Evolutionary conservation across 1,140 invertebrate species (phyloP).

Genomic region (Eciton burchellii): DNA sequence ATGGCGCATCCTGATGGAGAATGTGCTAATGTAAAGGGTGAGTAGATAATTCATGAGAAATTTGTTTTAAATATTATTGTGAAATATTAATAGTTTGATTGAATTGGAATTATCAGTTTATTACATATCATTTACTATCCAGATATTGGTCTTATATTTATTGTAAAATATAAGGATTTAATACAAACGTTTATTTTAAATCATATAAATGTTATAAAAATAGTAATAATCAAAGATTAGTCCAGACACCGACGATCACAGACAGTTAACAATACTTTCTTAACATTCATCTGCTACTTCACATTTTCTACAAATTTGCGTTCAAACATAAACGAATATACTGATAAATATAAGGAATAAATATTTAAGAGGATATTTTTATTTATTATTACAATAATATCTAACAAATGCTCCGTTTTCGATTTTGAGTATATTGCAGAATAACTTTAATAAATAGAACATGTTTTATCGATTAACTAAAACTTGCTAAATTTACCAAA

Average conservation of each 20-base stretch:
- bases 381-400: not conserved
- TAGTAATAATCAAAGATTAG: slow-evolving; percentile 58
- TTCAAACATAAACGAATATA: slow-evolving; percentile 30
- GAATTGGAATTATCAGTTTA: not conserved
- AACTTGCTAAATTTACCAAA: not conserved
- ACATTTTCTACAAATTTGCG: slow-evolving; percentile 1
- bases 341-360: slow-evolving; percentile 9
- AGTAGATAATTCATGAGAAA: slow-evolving; percentile 31
- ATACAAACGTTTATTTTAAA: slow-evolving; percentile 64
- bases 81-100: not conserved
- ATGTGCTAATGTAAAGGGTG: slow-evolving; percentile 93
- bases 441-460: slow-evolving; percentile 20
- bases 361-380: not conserved
- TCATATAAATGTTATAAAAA: slow-evolving; percentile 70
- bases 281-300: slow-evolving; percentile 8
- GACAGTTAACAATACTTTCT: slow-evolving; percentile 45
- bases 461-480: not conserved
- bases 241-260: slow-evolving; percentile 60
- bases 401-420: not conserved
- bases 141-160: slow-evolving; percentile 10
- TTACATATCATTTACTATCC: not conserved
- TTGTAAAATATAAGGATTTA: slow-evolving; percentile 47
- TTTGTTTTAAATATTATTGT: not conserved
- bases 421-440: slow-evolving; percentile 13
- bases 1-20: slow-evolving; percentile 97